phyloP scores from a whole-genome alignment of 1,140 invertebrate species.

The Procambarus virginalis region DNA sequence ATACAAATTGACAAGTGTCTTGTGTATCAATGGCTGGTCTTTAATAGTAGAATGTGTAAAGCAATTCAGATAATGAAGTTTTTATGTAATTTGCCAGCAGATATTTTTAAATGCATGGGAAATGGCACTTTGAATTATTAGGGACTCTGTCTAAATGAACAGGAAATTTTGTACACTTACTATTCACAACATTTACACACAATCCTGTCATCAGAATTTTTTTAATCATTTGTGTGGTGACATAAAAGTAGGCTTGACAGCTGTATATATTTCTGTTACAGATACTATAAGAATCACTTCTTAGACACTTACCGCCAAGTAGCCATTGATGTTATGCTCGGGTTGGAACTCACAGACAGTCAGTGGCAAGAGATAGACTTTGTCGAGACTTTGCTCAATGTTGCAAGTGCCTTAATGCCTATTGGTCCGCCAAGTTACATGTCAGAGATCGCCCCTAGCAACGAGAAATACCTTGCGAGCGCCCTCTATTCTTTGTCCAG shows the following conservation, averaged over 20 bases:
- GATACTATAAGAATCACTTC: conserved; percentile 74
- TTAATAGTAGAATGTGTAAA: too few relatives aligned
- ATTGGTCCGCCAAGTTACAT: conserved; percentile 69
- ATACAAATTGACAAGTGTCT: too few relatives aligned
- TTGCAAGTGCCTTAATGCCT: conserved; percentile 75
- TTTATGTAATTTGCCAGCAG: too few relatives aligned
- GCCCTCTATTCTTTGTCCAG: conserved; percentile 79
- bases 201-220: neutral
- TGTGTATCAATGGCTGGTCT: too few relatives aligned
- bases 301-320: conserved; percentile 77
- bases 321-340: conserved; percentile 76
- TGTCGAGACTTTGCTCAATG: conserved; percentile 76
- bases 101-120: too few relatives aligned
- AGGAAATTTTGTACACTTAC: too few relatives aligned
- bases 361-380: conserved; percentile 76
- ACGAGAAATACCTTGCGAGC: conserved; percentile 79
- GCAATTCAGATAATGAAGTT: too few relatives aligned
- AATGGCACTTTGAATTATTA: too few relatives aligned
- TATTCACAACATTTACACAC: neutral
- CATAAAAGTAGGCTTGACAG: neutral
- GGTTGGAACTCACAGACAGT: conserved; percentile 77
- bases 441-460: conserved; percentile 76
- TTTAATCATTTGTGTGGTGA: neutral
- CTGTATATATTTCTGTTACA: conserved; percentile 44
- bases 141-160: too few relatives aligned